These are phyloP conservation scores for Brachionus asplanchnoidis DNA, from an alignment of 1,140 invertebrate species.

Conservation along the genomic window DNA sequence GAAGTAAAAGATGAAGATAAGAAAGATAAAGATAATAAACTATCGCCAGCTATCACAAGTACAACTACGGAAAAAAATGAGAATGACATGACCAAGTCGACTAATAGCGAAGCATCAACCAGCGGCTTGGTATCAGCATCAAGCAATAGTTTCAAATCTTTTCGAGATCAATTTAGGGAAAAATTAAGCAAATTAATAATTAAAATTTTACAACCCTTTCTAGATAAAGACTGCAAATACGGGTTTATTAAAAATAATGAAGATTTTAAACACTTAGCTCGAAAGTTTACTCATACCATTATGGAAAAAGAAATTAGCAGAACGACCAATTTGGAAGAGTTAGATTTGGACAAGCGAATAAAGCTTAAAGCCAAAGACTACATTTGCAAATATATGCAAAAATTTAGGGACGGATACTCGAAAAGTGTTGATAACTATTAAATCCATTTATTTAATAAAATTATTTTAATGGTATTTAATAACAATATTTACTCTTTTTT, in stretches of 20 bases:
- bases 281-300: slow-evolving; percentile 94
- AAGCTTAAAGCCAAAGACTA: slow-evolving; percentile 68
- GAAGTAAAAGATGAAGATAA: slow-evolving; percentile 58
- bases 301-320: slow-evolving; percentile 83
- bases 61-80: slow-evolving; percentile 69
- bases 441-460: neutral
- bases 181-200: slow-evolving; percentile 68
- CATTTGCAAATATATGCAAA: slow-evolving; percentile 89
- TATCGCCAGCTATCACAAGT: slow-evolving; percentile 53
- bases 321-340: neutral
- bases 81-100: slow-evolving; percentile 66
- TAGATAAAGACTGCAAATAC: slow-evolving; percentile 73
- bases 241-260: slow-evolving; percentile 80
- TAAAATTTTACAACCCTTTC: slow-evolving; percentile 78
- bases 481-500: neutral
- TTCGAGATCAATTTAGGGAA: slow-evolving; percentile 55
- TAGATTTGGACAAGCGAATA: slow-evolving; percentile 5
- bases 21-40: slow-evolving; percentile 60
- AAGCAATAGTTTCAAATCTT: slow-evolving; percentile 60
- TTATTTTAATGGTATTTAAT: neutral
- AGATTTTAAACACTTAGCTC: slow-evolving; percentile 89
- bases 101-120: neutral
- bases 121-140: neutral
- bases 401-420: slow-evolving; percentile 66
- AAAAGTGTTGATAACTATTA: neutral